Base-by-base conservation (phyloP, 2,797 vertebrate species). In the Tokudaia muenninki region DNA sequence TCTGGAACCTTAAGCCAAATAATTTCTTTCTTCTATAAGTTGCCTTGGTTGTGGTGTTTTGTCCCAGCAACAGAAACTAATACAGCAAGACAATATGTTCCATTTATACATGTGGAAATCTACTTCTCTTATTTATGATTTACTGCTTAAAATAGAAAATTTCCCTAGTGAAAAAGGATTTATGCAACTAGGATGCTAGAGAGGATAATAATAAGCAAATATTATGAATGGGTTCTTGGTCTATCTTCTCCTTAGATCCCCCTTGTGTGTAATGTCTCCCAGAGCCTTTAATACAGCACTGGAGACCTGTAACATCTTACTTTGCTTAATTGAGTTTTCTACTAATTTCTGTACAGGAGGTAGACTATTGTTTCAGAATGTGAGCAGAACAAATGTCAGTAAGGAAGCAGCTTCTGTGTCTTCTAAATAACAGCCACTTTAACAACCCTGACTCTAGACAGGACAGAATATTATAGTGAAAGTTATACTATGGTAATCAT, bases 401-500 rank as follows among this genome's bases (percentile, higher is more conserved):
- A 84, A 94, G 34, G 78, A n/a, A 74, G 34, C 41, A 26, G 16
- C 21, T 94, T 50, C n/a, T 92, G 41, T 90, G 50, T 93, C 26
- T 95, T 94, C 50, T 41, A 93, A 97, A 87, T 83, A 95, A 95
- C 70, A 74, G 17, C 24, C 74, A 37, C 90, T 91, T 96, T 90
- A 61, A 80, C 80, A 92, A 95, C n/a, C 26, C 89, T 67, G 29
- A 97, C 90, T 89, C 61, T 87, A 96, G 37, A 82, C 63, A 19
- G 91, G 87, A 94, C 57, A 94, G 92, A 79, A 81, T 75, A 97
- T 59, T 90, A 65, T 91, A 83, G 55, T 87, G 67, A 97, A 92
- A 50, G 10, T 88, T 95, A 91, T 61, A 22, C 7, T 92, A 82
- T 13, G 37, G 83, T 96, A 92, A 97, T 96, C 96, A 87, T 86